Evolutionary conservation across 2,113 vertebrate species (phyloP), one percentile per base, ranked within the genome.

Genomic region (Hyaena hyaena): DNA sequence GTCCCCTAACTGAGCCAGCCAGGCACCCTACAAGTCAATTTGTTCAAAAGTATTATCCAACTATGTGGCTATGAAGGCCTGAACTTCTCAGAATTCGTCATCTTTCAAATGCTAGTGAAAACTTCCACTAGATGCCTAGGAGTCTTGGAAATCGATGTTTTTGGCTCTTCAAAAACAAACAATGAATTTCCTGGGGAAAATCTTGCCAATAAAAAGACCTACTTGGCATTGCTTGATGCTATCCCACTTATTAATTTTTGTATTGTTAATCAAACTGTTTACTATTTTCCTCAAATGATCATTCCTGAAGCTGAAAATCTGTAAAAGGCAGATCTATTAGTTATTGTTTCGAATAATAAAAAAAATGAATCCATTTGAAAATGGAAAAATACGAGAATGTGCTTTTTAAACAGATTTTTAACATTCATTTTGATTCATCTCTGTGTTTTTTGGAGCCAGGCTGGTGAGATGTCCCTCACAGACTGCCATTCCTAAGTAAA

Each of bases 241-340:
- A 58, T 61, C 35, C 61, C 86, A 73, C 91, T 94, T 92, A 74
- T 55, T 91, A 85, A 85, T 58, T 89, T 48, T 90, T 83, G 17
- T 65, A 50, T 88, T 35, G 10, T 5, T 83, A 71, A 82, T 88
- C 43, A 43, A 95, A 77, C 28, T 4, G 1, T 93, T 93, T 61
- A 74, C 69, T 83, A 94, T 97, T 97, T 83, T 84, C 61, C 95
- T 95, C 43, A 96, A 92, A 88, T 63, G n/a, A 58, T 93, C 58
- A 48, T 97, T 96, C 83, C 45, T 93, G 74, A 96, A 86, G 28
- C 48, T 65, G 39, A 90, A 95, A 86, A 17, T 85, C 76, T 63
- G 24, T 89, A 92, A 93, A 93, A 92, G 45, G 53, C n/a, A 95
- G 39, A 65, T 10, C 26, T 96, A 50, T 73, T 82, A 90, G 28